Evolutionary conservation across 2,113 vertebrate genomes (phyloP), one percentile per base, ranked within the genome.

Genomic region (Atractosteus spatula): DNA sequence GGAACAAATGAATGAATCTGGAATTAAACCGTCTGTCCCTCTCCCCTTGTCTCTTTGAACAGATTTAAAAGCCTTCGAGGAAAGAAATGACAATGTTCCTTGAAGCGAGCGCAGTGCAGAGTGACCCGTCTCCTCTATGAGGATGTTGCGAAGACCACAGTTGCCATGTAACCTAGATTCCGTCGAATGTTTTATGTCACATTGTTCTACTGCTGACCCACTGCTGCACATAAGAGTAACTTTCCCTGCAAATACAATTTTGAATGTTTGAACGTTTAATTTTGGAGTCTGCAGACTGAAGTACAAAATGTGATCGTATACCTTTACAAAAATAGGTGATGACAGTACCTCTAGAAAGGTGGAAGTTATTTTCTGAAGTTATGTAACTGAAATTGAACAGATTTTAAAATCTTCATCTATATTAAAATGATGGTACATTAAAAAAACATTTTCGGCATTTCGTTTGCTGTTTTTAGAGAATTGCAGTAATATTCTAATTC

Each of bases 31-130:
- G 70, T 65, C 17, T 29, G 45, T 71, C 16, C 13, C 44, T 61
- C 42, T 63, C 14, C 72, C 10, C 68, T 10, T 51, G 5, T 51
- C 47, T 10, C 47, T 10, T 51, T 51, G n/a, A 13, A 5, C 66
- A 85, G 83, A 76, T 73, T 85, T 8, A 83, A 83, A 76, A 71
- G 44, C 45, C 56, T 83, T 2, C 44, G 62, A 66, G 73, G 64
- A 17, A 76, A 76, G 62, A 78, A 80, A 62, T 59, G 61, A 68
- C 16, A 45, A 55, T 62, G 3, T 41, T 67, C 51, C 55, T 5
- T 66, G 4, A 57, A 7, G 62, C n/a, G 41, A 17, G 41, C 7
- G 8, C 12, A 12, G 11, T 57, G 62, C 29, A 59, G 56, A 44
- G 44, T 4, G 13, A 8, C 29, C 14, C 4, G 16, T 56, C 67